Evolutionary conservation across 64 coral and sea anemone genomes (phyloP), one percentile per base, ranked within the genome.

Genomic region (Catalaphyllia jardinei): DNA sequence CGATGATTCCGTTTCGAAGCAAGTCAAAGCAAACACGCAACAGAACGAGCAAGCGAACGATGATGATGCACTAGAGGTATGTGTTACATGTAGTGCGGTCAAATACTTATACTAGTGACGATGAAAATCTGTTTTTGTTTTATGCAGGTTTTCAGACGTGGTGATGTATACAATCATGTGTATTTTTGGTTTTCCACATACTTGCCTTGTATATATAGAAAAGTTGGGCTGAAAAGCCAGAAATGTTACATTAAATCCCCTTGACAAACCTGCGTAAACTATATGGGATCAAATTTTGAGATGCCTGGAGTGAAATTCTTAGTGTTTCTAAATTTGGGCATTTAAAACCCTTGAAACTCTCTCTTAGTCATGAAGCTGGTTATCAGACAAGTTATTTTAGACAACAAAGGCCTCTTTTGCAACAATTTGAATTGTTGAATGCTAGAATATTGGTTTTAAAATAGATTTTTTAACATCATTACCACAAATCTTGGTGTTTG

Each of bases 21-120:
- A 84, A 60, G 60, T 92, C 38, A 92, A 92, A 20, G 59, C 82
- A 8, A 76, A 92, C 76, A 92, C 90, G 31, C 52, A 79, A 87
- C 81, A 92, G 54, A 92, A 92, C 46, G 90, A 92, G 86, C 90
- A 86, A 31, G 74, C 86, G 30, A 86, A 76, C 27, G 90, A 87
- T 4, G 90, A 92, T 31, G 72, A 75, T 31, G 90, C 12, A n/a
- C 19, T 38, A 9, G 61, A 72, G 90, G 90, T 92, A 72, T 55
- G 83, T 46, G 7, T 4, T 22, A 28, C 38, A 86, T 3, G 67
- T 30, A 4, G 49, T 28, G 28, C 29, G 10, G 14, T 71, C 27
- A 62, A 77, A 39, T 33, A 50, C 12, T 64, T 33, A 28, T 16
- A 27, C 22, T 64, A 18, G 31, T 64, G 3, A 46, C 42, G 27